Evolutionary conservation across 2,113 vertebrate species (phyloP), one percentile per base, ranked within the genome.

Genomic region (Leptodactylus fuscus): DNA sequence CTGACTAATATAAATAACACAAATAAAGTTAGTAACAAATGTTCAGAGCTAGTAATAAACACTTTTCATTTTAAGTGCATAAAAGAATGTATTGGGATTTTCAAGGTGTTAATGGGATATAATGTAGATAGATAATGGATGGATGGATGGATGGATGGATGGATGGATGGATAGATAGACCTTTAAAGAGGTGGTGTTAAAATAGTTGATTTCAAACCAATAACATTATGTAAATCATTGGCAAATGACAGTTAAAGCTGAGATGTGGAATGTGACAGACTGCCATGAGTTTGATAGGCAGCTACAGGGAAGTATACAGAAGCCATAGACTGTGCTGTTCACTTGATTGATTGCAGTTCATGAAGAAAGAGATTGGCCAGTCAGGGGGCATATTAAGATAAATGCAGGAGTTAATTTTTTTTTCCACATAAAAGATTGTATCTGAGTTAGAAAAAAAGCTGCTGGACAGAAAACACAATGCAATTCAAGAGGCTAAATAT

Each of bases 391-490:
- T 85, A 85, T 78, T 78, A 85, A 85, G 83, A 85, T 85, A 85
- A 69, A 85, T 85, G 69, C 74, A 85, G 73, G 77, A 85, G 83
- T 78, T 78, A 85, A 85, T 85, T 85, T 85, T 85, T 85, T n/a
- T 67, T 73, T 77, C 73, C 73, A 38, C 38, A 53, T 78, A 41
- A 85, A 85, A 85, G 83, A 69, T 85, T 85, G 58, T 67, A 77
- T 85, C 73, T 51, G 27, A 84, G 41, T 16, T 85, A 7, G 7
- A 27, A 11, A 27, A 69, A 85, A 69, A 41, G 10, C 60, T 36
- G 12, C 58, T 69, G 22, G 44, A 22, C 20, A 16, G 41, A 65
- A 85, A 78, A 85, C 55, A 80, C 53, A 80, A 41, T 62, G 7
- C 22, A 44, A 46, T 60, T 60, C n/a, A 20, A 24, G 32, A 58